phyloP scores from a whole-genome alignment of 2,797 vertebrate species.

The Gymnoscopelus braueri region DNA sequence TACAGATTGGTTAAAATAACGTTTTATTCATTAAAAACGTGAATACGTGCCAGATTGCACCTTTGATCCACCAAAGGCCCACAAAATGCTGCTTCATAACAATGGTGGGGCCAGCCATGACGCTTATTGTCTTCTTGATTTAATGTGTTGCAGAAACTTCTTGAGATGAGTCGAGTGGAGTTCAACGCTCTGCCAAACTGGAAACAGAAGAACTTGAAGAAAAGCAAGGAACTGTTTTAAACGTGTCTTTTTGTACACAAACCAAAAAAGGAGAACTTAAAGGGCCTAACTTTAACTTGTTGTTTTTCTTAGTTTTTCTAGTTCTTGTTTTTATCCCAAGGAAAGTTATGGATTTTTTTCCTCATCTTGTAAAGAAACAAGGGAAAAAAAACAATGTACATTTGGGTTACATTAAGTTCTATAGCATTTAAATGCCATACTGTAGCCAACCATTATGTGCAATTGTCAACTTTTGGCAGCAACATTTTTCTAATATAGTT shows the following conservation, averaged over 20 bases:
- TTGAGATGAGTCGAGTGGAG: conserved; percentile 82
- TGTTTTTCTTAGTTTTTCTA: conserved; percentile 33
- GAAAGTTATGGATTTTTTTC: neutral
- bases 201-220: conserved; percentile 87
- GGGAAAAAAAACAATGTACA: conserved; percentile 53
- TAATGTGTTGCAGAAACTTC: conserved; percentile 71
- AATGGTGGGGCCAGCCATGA: neutral
- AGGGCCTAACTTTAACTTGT: neutral
- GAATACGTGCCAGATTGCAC: too few species aligned
- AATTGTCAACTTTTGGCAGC: conserved; percentile 57
- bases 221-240: conserved; percentile 83
- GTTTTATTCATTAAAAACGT: too few species aligned
- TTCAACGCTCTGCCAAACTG: conserved; percentile 84
- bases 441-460: conserved; percentile 64
- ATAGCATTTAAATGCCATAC: conserved; percentile 34
- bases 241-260: conserved; percentile 12
- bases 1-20: too few species aligned
- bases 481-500: conserved; percentile 28
- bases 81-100: conserved; percentile 2
- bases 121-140: neutral
- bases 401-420: conserved; percentile 53
- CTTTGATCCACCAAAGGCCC: neutral
- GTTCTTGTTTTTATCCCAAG: conserved; percentile 5
- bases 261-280: conserved; percentile 2
- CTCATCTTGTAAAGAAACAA: conserved; percentile 43